Evolutionary conservation across 2,888 invertebrate genomes (phyloP).

Genomic region (Athalia circularis): DNA sequence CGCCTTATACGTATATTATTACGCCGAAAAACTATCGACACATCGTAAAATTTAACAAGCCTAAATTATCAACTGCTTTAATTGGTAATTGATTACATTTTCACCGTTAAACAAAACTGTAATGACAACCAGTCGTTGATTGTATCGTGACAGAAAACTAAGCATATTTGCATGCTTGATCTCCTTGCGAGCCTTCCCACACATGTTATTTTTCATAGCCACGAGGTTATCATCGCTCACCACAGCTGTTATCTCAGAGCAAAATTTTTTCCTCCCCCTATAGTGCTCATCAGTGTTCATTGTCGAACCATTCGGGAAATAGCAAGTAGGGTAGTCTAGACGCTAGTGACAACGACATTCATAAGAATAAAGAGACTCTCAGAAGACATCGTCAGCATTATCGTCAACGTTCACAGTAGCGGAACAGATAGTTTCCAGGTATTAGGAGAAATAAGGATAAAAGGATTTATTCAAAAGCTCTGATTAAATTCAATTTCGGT

Average conservation of each 20-base stretch:
- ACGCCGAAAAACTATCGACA: conserved; percentile 1
- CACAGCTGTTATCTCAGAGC: background rate
- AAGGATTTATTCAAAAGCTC: background rate
- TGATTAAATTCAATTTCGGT: background rate
- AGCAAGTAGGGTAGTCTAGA: conserved; percentile 3
- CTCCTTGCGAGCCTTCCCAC: no score
- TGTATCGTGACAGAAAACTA: no score
- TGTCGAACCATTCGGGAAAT: conserved; percentile 28
- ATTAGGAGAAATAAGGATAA: background rate
- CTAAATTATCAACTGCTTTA: background rate
- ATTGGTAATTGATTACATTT: no score
- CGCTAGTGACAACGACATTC: conserved; percentile 16
- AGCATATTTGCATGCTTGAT: no score
- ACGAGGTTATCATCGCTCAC: background rate
- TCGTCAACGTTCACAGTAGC: conserved; percentile 19
- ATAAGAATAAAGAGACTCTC: conserved; percentile 15
- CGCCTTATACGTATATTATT: background rate
- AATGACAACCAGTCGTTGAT: background rate
- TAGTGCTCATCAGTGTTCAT: conserved; percentile 28
- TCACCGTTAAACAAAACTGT: no score
- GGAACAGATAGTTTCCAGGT: background rate
- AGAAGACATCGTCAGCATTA: background rate
- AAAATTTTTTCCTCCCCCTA: background rate
- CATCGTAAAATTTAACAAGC: background rate
- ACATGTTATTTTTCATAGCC: no score